Conservation (phyloP, 2,888 invertebrate genomes). For the Dryococelus australis region DNA sequence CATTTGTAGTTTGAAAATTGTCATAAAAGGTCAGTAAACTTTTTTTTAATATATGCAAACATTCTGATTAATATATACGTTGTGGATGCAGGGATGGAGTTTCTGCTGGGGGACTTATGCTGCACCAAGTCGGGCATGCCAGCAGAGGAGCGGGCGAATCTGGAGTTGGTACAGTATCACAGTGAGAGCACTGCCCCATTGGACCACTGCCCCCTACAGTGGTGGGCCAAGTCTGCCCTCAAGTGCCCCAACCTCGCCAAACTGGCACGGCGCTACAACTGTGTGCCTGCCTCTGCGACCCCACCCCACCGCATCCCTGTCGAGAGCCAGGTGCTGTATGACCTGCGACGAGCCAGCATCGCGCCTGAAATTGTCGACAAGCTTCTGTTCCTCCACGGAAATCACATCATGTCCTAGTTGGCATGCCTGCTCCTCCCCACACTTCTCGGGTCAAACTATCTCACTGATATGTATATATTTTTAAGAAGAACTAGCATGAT, state of each 20-base stretch:
- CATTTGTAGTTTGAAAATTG: no score
- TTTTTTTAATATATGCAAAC: no score
- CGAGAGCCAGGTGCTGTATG: constrained; percentile 56
- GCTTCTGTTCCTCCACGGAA: constrained; percentile 57
- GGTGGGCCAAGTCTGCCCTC: constrained; percentile 57
- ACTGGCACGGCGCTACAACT: constrained; percentile 58
- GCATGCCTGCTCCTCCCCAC: not conserved
- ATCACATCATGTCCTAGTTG: constrained; percentile 44
- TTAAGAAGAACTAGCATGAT: not conserved
- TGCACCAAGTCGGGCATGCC: constrained; percentile 56
- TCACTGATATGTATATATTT: not conserved
- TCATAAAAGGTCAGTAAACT: no score
- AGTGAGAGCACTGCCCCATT: constrained; percentile 58
- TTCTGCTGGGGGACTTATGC: constrained; percentile 57
- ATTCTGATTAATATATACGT: no score
- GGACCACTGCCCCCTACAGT: constrained; percentile 60
- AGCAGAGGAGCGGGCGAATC: constrained; percentile 58
- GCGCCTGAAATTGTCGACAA: constrained; percentile 58
- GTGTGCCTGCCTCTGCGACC: constrained; percentile 59
- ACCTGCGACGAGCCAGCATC: constrained; percentile 56
- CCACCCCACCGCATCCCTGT: constrained; percentile 57
- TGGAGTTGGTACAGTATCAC: constrained; percentile 60
- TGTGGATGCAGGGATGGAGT: constrained; percentile 57
- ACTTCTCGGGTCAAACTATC: not conserved
- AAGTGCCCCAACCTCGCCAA: constrained; percentile 59